A percentile compares a stretch with the other conserved stretches of the same genome.
phyloP scores from a whole-genome alignment of 1,140 invertebrate genomes.

The Drosophila guanche region DNA sequence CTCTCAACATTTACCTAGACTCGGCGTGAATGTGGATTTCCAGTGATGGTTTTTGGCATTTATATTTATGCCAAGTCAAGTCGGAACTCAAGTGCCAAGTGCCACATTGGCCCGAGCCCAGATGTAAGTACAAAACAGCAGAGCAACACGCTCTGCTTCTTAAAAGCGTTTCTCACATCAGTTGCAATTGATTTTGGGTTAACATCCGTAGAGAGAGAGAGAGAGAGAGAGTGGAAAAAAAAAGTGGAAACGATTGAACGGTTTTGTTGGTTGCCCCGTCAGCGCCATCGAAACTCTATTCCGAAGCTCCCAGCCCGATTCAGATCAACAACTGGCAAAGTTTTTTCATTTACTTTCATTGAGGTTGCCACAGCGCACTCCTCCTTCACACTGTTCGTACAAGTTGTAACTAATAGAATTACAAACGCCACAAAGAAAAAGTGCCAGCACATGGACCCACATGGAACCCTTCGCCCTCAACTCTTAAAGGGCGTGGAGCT shows the following conservation, averaged over 20 bases:
- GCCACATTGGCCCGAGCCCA: slow-evolving; percentile 3
- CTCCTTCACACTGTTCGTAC: slow-evolving; percentile 34
- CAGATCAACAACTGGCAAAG: slow-evolving; percentile 50
- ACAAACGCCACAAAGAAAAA: slow-evolving; percentile 71
- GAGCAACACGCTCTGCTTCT: not conserved
- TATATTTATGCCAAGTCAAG: slow-evolving; percentile 55
- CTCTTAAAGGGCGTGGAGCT: too few relatives aligned
- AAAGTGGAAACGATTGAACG: slow-evolving; percentile 39
- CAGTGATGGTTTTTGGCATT: slow-evolving; percentile 69
- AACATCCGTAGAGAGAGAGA: slow-evolving; percentile 23
- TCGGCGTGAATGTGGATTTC: slow-evolving; percentile 58
- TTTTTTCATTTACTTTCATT: slow-evolving; percentile 81
- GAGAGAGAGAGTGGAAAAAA: not conserved
- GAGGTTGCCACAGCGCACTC: slow-evolving; percentile 41
- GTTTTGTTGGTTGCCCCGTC: too few relatives aligned
- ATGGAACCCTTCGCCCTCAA: slow-evolving; percentile 12
- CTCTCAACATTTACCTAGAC: slow-evolving; percentile 18
- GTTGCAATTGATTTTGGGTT: slow-evolving; percentile 59
- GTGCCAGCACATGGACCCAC: slow-evolving; percentile 41
- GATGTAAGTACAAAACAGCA: too few relatives aligned
- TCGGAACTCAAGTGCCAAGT: slow-evolving; percentile 52
- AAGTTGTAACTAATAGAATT: slow-evolving; percentile 81
- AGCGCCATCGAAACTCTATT: not conserved
- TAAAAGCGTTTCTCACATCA: slow-evolving; percentile 24
- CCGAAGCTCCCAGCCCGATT: not conserved